Base-by-base conservation (phyloP, 1,140 invertebrate species). In the Drosophila funebris region DNA sequence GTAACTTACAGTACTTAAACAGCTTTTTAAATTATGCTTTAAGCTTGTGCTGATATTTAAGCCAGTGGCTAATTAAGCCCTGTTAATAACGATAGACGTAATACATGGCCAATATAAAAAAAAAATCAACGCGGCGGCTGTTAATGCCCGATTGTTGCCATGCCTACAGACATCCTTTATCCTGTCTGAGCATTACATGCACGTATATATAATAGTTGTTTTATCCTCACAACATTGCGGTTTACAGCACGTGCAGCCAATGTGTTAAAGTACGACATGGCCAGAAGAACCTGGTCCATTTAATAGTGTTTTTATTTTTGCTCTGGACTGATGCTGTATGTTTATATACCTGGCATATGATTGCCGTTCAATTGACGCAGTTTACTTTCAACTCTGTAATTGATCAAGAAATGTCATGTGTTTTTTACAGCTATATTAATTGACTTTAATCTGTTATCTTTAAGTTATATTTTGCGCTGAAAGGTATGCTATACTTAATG, bases 51-150 rank as follows among this genome's bases (percentile, higher is more conserved):
- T 61, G 63, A 37, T 61, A 54, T 78, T 77, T 83, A 76, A 82
- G 69, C 79, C 71, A 78, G 54, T 78, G 18, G 67, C 75, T 85
- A 85, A 85, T 84, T 85, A 84, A 83, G 80, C 76, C 79, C 66
- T 79, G 76, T 84, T 84, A 84, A 85, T 84, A 71, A 67, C 60
- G 46, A 75, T 57, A 64, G 57, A 43, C 63, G 46, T 44, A 58
- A 37, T 70, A 33, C 52, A 56, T 24, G 56, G 39, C 31, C 46
- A 54, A 62, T 73, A 33, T 24, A 36, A 72, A 73, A 68, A 36
- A 72, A 73, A 83, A 83, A 81, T 79, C 83, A 68, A 68, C 56
- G 66, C 58, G 13, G 29, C 31, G 53, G 53, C 75, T 70, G 75
- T 89, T 79, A 89, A 88, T 83, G 53, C 68, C 13, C 60, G 50